Evolutionary conservation across 2,797 vertebrate species (phyloP).

Genomic region (Smutsia gigantea): DNA sequence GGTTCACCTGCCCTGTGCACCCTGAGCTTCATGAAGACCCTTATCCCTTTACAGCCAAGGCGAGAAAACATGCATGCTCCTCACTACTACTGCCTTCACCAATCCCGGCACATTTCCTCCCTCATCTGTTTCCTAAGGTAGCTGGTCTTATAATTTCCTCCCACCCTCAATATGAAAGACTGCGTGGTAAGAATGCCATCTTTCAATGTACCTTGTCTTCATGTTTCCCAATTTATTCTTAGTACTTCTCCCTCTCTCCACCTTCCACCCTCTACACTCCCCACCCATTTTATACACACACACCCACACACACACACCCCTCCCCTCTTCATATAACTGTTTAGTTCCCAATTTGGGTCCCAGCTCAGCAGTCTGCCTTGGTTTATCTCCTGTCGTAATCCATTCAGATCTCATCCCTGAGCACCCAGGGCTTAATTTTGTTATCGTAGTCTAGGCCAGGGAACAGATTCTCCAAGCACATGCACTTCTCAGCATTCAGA

Average conservation of each 20-base stretch:
- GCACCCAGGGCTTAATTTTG: slow-evolving; percentile 70
- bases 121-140: background rate
- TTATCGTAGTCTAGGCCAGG: slow-evolving; percentile 70
- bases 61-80: background rate
- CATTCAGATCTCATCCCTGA: slow-evolving; percentile 71
- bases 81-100: background rate
- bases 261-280: background rate
- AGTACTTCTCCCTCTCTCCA: background rate
- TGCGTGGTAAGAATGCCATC: slow-evolving; percentile 63
- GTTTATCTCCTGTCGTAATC: slow-evolving; percentile 69
- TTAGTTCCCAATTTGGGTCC: slow-evolving; percentile 53
- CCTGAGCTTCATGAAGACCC: background rate
- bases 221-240: slow-evolving; percentile 64
- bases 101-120: background rate
- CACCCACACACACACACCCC: too few species aligned
- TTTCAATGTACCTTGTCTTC: slow-evolving; percentile 48
- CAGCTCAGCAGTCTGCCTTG: slow-evolving; percentile 71
- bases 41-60: background rate
- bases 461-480: background rate
- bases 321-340: slow-evolving; percentile 45
- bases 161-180: background rate
- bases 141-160: slow-evolving; percentile 3
- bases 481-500: slow-evolving; percentile 64
- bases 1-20: background rate
- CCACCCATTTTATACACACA: background rate